These are phyloP conservation scores for Cantharis flavilabris DNA, from an alignment of 2,888 invertebrate species.

Conservation along the genomic window DNA sequence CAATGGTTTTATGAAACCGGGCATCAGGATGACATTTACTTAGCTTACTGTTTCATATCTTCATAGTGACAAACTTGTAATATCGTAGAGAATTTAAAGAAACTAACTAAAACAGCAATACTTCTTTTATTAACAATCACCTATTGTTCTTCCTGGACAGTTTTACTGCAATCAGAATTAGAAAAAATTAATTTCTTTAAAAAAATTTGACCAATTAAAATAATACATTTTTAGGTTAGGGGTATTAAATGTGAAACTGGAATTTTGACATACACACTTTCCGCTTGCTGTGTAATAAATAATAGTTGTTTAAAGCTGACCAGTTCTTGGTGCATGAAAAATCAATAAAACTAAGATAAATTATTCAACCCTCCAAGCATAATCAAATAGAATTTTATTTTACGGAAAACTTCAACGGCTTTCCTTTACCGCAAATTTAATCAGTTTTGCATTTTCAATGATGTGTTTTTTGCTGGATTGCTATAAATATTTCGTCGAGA, in stretches of 20 bases:
- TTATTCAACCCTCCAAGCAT: not conserved
- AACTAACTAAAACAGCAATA: too few relatives aligned
- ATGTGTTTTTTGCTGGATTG: not conserved
- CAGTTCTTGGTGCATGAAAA: not conserved
- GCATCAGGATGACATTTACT: too few relatives aligned
- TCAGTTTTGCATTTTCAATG: not conserved
- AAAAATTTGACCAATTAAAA: too few relatives aligned
- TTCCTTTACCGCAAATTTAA: not conserved
- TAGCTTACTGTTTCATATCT: too few relatives aligned
- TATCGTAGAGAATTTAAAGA: too few relatives aligned
- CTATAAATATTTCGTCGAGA: not conserved
- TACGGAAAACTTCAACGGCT: not conserved
- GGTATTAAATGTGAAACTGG: not conserved
- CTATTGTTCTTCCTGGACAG: too few relatives aligned
- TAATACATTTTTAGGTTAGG: too few relatives aligned
- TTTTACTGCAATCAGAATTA: too few relatives aligned
- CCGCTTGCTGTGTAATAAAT: not conserved
- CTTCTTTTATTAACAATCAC: too few relatives aligned
- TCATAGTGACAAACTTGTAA: too few relatives aligned
- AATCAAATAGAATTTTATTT: not conserved
- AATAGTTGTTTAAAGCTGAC: not conserved
- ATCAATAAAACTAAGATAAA: not conserved
- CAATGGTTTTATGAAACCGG: too few relatives aligned
- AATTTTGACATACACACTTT: not conserved
- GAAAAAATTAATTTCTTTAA: too few relatives aligned